These are phyloP conservation scores for Globia sparganii DNA, from an alignment of 2,888 invertebrate species.

Conservation along the genomic window DNA sequence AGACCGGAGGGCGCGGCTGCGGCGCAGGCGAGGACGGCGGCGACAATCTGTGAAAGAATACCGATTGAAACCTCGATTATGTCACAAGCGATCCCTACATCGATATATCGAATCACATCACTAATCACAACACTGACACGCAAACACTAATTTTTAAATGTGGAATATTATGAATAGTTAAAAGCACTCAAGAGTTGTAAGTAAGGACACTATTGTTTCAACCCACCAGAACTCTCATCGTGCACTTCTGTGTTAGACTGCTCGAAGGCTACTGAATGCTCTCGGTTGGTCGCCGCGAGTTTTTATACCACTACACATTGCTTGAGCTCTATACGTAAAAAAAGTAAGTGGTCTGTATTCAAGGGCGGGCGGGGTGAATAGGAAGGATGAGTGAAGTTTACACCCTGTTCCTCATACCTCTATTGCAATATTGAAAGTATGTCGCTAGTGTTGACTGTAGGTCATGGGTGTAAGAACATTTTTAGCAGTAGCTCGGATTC, in stretches of 20 bases:
- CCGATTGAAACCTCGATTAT: conserved; percentile 65
- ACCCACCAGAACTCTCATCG: conserved; percentile 90
- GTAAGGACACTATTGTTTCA: conserved; percentile 70
- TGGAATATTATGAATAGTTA: conserved; percentile 22
- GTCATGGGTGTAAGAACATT: too few species aligned
- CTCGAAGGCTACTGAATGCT: conserved; percentile 89
- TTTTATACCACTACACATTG: conserved; percentile 83
- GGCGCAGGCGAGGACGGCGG: conserved; percentile 89
- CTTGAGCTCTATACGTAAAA: conserved; percentile 82
- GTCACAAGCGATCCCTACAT: conserved; percentile 55
- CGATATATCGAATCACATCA: conserved; percentile 59
- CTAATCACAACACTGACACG: conserved; percentile 66
- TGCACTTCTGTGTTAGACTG: conserved; percentile 90
- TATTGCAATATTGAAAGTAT: too few species aligned
- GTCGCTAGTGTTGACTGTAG: too few species aligned
- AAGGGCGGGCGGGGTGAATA: conserved; percentile 89
- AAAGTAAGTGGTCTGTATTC: conserved; percentile 87
- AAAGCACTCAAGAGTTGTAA: conserved; percentile 57
- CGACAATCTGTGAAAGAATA: conserved; percentile 88
- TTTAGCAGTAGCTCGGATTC: too few species aligned
- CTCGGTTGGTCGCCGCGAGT: conserved; percentile 81
- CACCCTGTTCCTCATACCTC: too few species aligned
- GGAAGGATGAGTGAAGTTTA: conserved; percentile 72
- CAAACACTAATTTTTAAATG: conserved; percentile 41
- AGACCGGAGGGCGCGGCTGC: conserved; percentile 85